phyloP scores from a whole-genome alignment of 64 coral and sea anemone species.

The Catalaphyllia jardinei region DNA sequence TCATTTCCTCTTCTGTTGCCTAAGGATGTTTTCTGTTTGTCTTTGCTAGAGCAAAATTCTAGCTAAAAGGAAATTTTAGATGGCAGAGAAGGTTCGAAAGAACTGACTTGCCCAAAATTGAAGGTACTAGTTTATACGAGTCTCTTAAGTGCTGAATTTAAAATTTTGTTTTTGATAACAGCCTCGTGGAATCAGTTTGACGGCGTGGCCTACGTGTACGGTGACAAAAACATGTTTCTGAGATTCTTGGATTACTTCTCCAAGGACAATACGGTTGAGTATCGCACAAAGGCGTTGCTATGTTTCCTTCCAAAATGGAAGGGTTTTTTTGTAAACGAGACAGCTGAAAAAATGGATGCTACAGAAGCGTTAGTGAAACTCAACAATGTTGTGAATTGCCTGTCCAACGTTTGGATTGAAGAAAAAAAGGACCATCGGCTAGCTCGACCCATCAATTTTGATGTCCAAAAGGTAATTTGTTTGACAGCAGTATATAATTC shows the following conservation, averaged over 20 bases:
- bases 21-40: too few relatives aligned
- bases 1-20: too few relatives aligned
- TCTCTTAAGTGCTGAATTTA: too few relatives aligned
- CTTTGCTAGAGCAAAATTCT: too few relatives aligned
- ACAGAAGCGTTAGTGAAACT: constrained; percentile 7
- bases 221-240: not conserved
- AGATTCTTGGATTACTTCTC: not conserved
- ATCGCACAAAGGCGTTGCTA: not conserved
- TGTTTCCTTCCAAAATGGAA: constrained; percentile 59
- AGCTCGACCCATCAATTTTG: not conserved
- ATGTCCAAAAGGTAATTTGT: not conserved
- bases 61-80: too few relatives aligned
- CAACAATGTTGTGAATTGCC: not conserved
- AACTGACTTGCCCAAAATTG: too few relatives aligned
- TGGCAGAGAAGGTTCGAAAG: too few relatives aligned
- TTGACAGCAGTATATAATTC: too few relatives aligned
- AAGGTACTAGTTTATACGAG: too few relatives aligned
- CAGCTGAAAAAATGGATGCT: constrained; percentile 21
- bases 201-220: constrained; percentile 28
- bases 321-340: constrained; percentile 22
- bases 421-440: not conserved
- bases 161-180: not conserved
- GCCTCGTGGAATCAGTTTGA: constrained; percentile 58
- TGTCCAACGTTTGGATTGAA: not conserved
- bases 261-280: not conserved